Base-by-base conservation (phyloP, 1,140 invertebrate species). In the Glossosoma conforme region DNA sequence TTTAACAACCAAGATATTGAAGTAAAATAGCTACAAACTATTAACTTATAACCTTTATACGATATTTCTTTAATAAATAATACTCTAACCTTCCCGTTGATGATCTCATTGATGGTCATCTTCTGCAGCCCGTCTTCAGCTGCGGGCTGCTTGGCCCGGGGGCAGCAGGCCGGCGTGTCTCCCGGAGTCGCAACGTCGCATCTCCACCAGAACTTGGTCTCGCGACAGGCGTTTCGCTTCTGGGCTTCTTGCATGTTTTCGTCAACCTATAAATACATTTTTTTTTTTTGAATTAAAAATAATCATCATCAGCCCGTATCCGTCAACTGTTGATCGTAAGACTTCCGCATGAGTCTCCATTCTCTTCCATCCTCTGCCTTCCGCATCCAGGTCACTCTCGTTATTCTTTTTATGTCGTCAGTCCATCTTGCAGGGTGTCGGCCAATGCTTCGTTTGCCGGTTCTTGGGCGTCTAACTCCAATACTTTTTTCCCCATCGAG, bases 161-260 rank as follows among this genome's bases (percentile, higher is more conserved):
- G 45, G 20, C 14, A 35, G 42, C 32, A 46, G 59, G 14, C 60
- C 20, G 70, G 70, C 18, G 63, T 69, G 8, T 66, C 60, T 42
- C 60, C 56, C 36, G 68, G 67, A 36, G 72, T 84, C 17, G 80
- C 82, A 36, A 92, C 82, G 66, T 92, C 86, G 56, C 83, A 84
- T 8, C 91, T 81, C 73, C 96, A 97, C 88, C 91, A 96, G 74
- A 98, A 97, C 63, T 87, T 87, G 66, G 91, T 79, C 32, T 77
- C 75, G 35, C 77, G 73, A 17, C 91, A 83, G 14, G 97, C 95
- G 70, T 97, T 87, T 40, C 86, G 79, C 66, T 88, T 87, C 73
- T 98, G 94, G 8, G 94, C 94, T 40, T 83, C 86, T 61, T 87
- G 82, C 93, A 99, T 97, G 72, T 99, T 99, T 72, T 98, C 93